Conservation (phyloP, 2,888 invertebrate species). For the Melitaea athalia region DNA sequence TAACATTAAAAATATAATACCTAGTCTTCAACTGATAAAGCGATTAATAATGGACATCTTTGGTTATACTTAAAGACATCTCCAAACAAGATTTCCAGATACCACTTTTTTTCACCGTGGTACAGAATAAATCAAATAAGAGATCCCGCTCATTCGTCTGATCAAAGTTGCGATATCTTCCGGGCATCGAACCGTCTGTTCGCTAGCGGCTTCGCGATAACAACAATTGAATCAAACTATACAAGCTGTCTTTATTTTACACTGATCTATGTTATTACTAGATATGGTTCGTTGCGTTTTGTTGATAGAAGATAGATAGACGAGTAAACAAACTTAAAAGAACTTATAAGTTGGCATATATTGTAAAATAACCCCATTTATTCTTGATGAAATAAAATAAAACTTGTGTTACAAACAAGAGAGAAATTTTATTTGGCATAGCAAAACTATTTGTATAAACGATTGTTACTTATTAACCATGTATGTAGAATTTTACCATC, state of each 20-base stretch:
- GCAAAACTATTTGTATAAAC: too few species aligned
- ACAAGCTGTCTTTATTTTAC: constrained; percentile 26
- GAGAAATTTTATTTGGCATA: too few species aligned
- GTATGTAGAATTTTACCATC: too few species aligned
- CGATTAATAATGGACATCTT: neutral
- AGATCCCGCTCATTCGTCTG: constrained; percentile 25
- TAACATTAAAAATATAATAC: too few species aligned
- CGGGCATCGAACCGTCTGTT: constrained; percentile 62
- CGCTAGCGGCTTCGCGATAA: constrained; percentile 59
- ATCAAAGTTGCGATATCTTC: constrained; percentile 44
- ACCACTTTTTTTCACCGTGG: neutral
- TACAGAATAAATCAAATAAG: constrained; percentile 10
- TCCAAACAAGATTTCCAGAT: neutral
- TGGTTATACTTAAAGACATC: neutral
- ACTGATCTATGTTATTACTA: constrained; percentile 12
- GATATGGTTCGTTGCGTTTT: constrained; percentile 1
- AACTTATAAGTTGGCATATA: too few species aligned
- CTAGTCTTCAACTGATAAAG: too few species aligned
- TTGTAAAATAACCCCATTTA: too few species aligned
- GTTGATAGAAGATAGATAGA: neutral
- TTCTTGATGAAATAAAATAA: too few species aligned
- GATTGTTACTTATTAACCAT: too few species aligned
- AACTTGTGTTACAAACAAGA: too few species aligned
- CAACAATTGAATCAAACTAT: constrained; percentile 62
- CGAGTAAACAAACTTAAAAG: too few species aligned